A percentile compares a stretch with the other conserved stretches of the same genome.
phyloP scores from a whole-genome alignment of 2,888 invertebrate genomes.

The Caenorhabditis sp. region DNA sequence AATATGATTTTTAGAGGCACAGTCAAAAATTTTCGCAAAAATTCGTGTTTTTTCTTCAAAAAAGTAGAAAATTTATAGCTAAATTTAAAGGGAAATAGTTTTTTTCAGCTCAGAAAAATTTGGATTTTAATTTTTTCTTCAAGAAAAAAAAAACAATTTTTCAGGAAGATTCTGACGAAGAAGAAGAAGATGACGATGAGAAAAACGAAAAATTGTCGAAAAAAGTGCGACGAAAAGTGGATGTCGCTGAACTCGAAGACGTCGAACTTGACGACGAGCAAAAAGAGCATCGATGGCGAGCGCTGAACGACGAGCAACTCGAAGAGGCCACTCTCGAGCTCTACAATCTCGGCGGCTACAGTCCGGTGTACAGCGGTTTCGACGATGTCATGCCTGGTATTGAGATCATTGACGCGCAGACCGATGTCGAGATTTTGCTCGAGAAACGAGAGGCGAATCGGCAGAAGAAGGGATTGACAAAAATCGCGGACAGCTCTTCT shows the following conservation, averaged over 20 bases:
- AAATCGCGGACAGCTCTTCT: conserved; percentile 34
- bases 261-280: conserved; percentile 67
- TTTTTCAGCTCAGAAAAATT: too few relatives aligned
- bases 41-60: too few relatives aligned
- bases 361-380: conserved; percentile 71
- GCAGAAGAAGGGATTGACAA: too few relatives aligned
- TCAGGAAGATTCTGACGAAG: conserved; percentile 46
- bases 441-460: conserved; percentile 34
- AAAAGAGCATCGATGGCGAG: conserved; percentile 62
- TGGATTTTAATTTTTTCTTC: too few relatives aligned
- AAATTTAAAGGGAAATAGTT: too few relatives aligned
- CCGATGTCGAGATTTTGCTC: conserved; percentile 80
- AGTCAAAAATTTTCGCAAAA: too few relatives aligned
- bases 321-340: conserved; percentile 72
- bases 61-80: too few relatives aligned
- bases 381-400: conserved; percentile 64
- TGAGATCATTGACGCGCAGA: conserved; percentile 75
- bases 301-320: conserved; percentile 55
- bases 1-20: too few relatives aligned
- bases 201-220: conserved; percentile 27
- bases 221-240: conserved; percentile 48
- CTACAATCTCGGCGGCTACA: conserved; percentile 85
- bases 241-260: conserved; percentile 44
- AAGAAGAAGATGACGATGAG: conserved; percentile 35
- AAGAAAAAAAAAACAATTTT: too few relatives aligned